A percentile compares a stretch with the other conserved stretches of the same genome.
phyloP scores from a whole-genome alignment of 2,797 vertebrate species.

The Tokudaia tokunoshimensis region DNA sequence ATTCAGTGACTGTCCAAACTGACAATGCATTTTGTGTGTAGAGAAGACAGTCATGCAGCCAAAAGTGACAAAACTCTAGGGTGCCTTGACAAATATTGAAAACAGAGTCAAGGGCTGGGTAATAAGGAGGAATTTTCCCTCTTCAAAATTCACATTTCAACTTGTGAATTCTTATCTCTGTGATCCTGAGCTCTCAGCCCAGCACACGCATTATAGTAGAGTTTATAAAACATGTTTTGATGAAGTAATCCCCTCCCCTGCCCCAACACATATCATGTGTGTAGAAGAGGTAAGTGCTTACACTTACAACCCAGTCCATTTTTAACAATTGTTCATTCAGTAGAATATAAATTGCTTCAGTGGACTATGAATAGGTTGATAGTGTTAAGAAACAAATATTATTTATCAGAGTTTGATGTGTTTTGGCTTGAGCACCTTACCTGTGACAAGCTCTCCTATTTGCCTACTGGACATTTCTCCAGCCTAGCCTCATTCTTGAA shows the following conservation, averaged over 20 bases:
- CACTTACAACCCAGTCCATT: background rate
- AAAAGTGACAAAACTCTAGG: constrained; percentile 48
- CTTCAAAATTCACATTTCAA: constrained; percentile 53
- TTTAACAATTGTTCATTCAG: background rate
- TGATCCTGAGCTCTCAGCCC: background rate
- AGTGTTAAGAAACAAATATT: background rate
- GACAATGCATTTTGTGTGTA: constrained; percentile 70
- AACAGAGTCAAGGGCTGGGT: constrained; percentile 33
- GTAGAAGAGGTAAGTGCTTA: background rate
- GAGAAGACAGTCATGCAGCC: constrained; percentile 34
- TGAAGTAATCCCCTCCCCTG: too few relatives aligned
- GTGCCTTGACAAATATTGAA: background rate
- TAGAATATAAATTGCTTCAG: background rate
- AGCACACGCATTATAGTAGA: background rate
- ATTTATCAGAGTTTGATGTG: background rate
- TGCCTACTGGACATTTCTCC: background rate
- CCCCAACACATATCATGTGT: background rate
- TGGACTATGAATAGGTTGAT: background rate
- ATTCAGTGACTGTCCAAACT: constrained; percentile 59
- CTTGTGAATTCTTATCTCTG: background rate
- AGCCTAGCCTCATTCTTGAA: background rate
- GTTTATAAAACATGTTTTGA: background rate
- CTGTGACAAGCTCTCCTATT: background rate
- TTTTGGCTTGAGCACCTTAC: background rate
- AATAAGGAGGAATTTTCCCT: background rate